Evolutionary conservation across 2,797 vertebrate genomes (phyloP), one percentile per base, ranked within the genome.

Genomic region (Pangasius mekongensis): DNA sequence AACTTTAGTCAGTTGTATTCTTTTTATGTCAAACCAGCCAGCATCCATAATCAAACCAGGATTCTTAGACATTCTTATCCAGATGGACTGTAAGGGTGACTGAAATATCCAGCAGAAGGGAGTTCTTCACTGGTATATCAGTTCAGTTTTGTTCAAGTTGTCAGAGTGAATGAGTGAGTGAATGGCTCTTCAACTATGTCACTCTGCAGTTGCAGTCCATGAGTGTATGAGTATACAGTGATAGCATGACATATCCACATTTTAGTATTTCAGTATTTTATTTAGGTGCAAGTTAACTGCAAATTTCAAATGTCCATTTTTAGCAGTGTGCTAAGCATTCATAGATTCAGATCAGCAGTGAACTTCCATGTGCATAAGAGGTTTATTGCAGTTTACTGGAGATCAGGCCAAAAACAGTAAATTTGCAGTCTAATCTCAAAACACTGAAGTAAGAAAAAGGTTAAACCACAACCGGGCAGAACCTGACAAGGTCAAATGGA

Each of bases 251-350:
- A 54, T 56, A 74, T 36, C 11, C 22, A 49, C 13, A 13, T 11
- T 73, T 73, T 39, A 74, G 67, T 30, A 67, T 67, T 73, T 73
- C 71, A 74, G 67, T 30, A 67, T 67, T 69, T 33, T 69, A 69
- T 36, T 69, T 8, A 36, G 33, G 16, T 69, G 66, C 16, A 36
- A 36, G 67, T 20, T 69, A 36, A 20, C 6, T 69, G 14, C 2
- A 36, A 36, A 69, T 33, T 8, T 36, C 16, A 69, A 69, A 69
- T 69, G 16, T 36, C 33, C 18, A 33, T 8, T 69, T 69, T 69
- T 69, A 20, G 6, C 67, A 20, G 10, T 60, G 58, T 60, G 58
- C 20, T 60, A 20, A 60, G 58, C 58, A 8, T 22, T 20, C 20
- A 8, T 1, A 60, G 33, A 39, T 36, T 71, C 16, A 9, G 67